Evolutionary conservation across 2,797 vertebrate genomes (phyloP).

Genomic region (Labroides dimidiatus): DNA sequence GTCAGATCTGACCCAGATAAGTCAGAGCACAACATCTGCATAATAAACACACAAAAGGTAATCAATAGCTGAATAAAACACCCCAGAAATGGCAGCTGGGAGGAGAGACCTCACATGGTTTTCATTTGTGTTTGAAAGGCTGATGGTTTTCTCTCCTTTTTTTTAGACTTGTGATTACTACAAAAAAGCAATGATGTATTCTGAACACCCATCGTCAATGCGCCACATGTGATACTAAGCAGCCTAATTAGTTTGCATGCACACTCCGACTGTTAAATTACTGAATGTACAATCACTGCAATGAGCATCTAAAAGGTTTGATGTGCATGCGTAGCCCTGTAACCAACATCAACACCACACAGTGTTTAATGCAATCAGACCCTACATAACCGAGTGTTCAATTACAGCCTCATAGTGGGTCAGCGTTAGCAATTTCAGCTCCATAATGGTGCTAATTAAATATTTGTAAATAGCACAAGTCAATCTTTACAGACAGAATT

Average conservation of each 20-base stretch:
- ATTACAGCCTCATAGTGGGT: constrained; percentile 30
- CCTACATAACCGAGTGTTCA: constrained; percentile 16
- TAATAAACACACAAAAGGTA: constrained; percentile 10
- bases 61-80: constrained; percentile 39
- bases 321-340: neutral
- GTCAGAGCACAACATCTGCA: neutral
- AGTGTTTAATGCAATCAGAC: constrained; percentile 18
- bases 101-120: neutral
- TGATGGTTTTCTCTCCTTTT: neutral
- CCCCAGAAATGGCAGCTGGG: neutral
- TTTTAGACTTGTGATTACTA: neutral
- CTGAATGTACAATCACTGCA: constrained; percentile 31
- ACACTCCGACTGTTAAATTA: constrained; percentile 8
- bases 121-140: neutral
- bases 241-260: constrained; percentile 1
- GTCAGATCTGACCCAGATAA: constrained; percentile 8
- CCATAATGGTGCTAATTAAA: constrained; percentile 41
- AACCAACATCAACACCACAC: constrained; percentile 9
- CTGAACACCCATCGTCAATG: neutral
- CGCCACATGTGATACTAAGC: neutral
- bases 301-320: constrained; percentile 2
- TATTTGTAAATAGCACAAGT: constrained; percentile 37
- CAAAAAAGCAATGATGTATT: neutral
- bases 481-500: constrained; percentile 17
- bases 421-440: constrained; percentile 22